Evolutionary conservation across 1,140 invertebrate species (phyloP), one percentile per base, ranked within the genome.

Genomic region (Tetragnatha versicolor): DNA sequence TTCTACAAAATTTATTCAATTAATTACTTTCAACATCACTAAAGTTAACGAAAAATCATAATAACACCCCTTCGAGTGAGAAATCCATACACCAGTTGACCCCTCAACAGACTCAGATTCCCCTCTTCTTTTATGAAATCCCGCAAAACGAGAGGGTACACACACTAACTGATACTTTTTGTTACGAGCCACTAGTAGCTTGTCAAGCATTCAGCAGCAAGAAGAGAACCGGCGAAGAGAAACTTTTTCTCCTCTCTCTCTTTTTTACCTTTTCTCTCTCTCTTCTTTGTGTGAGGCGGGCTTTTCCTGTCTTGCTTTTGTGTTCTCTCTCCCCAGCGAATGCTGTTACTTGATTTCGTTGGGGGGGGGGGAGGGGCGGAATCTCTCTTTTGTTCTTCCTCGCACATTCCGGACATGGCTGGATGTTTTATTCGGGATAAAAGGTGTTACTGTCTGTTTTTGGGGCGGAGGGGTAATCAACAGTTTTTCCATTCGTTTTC

Each of bases 301-400:
- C 17, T 66, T 42, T 39, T 66, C 12, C 31, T 45, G 45, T 42
- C 25, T 47, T 47, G 7, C 39, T 29, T 47, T 47, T 29, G n/a
- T 47, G 33, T 25, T n/a, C 27, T 31, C 20, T 61, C 25, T 55
- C 25, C 2, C 20, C 27, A 25, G 58, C 27, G 47, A 70, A 70
- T 70, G 68, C 51, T 70, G 68, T 55, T 70, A 29, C 66, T 70
- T 55, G 68, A 70, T 70, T 70, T 70, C 35, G 51, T 55, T 65
- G 31, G 49, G 58, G 55, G 51, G 45, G 33, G 55, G 68, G n/a
- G n/a, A n/a, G n/a, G n/a, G n/a, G n/a, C 17, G 3, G 2, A 12
- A 0, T 12, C 20, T 65, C 22, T 65, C 45, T 39, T 65, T 65
- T 63, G 2, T 63, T 42, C 17, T 63, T 42, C n/a, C n/a, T n/a